Base-by-base conservation (phyloP, 2,113 vertebrate genomes). In the Plestiodon gilberti region DNA sequence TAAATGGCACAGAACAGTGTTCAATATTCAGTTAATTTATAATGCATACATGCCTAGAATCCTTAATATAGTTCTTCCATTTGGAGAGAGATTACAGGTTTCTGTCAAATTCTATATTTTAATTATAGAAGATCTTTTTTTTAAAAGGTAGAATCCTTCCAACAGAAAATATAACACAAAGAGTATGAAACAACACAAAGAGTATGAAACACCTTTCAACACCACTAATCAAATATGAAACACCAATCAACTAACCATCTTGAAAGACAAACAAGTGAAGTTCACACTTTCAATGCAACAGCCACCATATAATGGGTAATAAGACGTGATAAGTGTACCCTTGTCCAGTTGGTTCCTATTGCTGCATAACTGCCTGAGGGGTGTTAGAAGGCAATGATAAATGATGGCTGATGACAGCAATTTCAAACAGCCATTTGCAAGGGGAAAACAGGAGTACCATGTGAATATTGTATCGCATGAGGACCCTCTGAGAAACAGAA, bases 1-100 rank as follows among this genome's bases (percentile, higher is more conserved):
- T 69, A 38, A 83, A 38, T 76, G 6, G n/a, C 17, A 87, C 25
- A 52, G 2, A 62, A 75, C 23, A 28, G 43, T 48, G 43, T 65
- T 81, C 33, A 55, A 38, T 64, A 65, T 74, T 62, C 70, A 75
- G 43, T 81, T n/a, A 81, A 87, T 87, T 74, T 81, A 74, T 55
- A 87, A 65, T 65, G 70, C 40, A 55, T 22, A 87, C 13, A 43
- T 81, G 43, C 30, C 57, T 64, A 74, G 69, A 74, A 84, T 61
- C 48, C 75, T 87, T 90, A 55, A n/a, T 0, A 0, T 2, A 57
- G 11, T 70, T 91, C 5, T 74, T 74, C 52, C 22, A 77, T 82
- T 38, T 55, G 79, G 28, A 59, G 2, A 83, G 9, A 35, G 6
- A 71, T 22, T 40, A 33, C 17, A 83, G 65, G 81, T 13, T 82